Base-by-base conservation (phyloP, 2,113 vertebrate genomes). In the Setophaga petechia region DNA sequence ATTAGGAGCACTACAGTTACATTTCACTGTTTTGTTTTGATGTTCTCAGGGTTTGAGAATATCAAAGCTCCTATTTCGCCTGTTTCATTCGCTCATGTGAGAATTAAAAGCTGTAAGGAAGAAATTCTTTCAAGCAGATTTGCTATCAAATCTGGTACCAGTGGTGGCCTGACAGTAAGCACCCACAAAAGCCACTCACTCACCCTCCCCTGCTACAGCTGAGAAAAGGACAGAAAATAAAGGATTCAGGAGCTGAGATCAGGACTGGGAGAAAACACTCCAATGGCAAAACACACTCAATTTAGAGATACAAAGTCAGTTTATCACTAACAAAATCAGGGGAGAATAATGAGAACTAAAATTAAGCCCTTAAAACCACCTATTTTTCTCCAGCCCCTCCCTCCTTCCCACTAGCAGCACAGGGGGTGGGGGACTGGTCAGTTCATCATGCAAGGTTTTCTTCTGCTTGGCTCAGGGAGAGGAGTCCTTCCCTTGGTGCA, bases 391-490 rank as follows among this genome's bases (percentile, higher is more conserved):
- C 18, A 46, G 23, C 4, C 18, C 28, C n/a, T 65, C 41, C 8
- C 16, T 54, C 46, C 6, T 73, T 63, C 47, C 18, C n/a, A 18
- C 14, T 0, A 0, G 33, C 4, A 47, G 23, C 0, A 27, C 11
- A 5, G 13, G 16, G 12, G 0, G 0, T 25, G 17, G 14, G 14
- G 7, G 10, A 12, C 27, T 55, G 28, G 17, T 54, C 41, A 39
- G 41, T 47, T 22, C 2, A 1, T 55, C n/a, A 55, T 7, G 6
- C 2, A 11, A 23, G n/a, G 9, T 55, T 47, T 63, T 47, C 18
- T 55, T 55, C 17, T 31, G 17, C 16, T 46, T 30, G 24, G 4
- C 21, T 27, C 27, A 22, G 33, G 9, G 22, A 62, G 31, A 52
- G 5, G 47, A 63, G 27, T 44, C 13, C 13, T 37, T 37, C 16